phyloP scores from a whole-genome alignment of 2,113 vertebrate species.

The Macheiramphus alcinus region DNA sequence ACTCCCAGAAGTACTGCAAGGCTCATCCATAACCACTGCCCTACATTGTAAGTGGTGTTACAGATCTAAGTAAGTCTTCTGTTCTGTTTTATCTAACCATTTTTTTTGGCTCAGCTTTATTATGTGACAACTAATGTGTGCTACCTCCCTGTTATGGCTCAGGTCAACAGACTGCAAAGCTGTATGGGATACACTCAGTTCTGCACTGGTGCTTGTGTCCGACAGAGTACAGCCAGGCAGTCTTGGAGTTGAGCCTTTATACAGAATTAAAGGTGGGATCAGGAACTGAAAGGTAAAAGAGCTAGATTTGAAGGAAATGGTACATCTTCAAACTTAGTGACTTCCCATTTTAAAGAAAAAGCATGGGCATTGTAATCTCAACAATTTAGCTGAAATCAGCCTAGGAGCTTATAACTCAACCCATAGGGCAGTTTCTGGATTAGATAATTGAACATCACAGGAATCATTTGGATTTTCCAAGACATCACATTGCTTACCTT shows the following conservation, averaged over 20 bases:
- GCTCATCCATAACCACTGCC: too few species aligned
- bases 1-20: too few species aligned
- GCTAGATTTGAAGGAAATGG: not conserved
- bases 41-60: not conserved
- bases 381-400: not conserved
- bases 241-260: not conserved
- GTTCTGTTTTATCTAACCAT: not conserved
- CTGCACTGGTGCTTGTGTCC: not conserved
- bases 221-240: not conserved
- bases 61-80: not conserved
- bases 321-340: not conserved
- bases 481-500: not conserved
- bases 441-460: not conserved
- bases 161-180: not conserved
- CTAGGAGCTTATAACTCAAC: not conserved
- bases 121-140: not conserved
- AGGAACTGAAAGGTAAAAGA: not conserved
- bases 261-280: not conserved
- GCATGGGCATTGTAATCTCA: not conserved
- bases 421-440: not conserved
- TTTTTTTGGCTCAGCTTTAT: not conserved
- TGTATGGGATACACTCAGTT: rapidly evolving
- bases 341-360: not conserved
- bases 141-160: not conserved
- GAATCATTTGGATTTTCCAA: not conserved